Evolutionary conservation across 1,140 invertebrate genomes (phyloP).

Genomic region (Bombus pascuorum): DNA sequence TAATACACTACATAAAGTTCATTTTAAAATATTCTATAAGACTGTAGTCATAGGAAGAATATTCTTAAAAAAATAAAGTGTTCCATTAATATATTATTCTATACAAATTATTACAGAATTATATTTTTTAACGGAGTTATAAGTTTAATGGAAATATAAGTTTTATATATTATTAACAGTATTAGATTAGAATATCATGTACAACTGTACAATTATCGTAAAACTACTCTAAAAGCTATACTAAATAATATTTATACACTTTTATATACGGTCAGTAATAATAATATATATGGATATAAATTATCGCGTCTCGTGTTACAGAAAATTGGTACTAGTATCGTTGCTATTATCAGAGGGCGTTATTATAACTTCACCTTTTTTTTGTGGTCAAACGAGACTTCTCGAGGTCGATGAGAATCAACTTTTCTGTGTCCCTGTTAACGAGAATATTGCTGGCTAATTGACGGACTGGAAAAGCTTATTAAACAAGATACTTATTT

Average conservation of each 20-base stretch:
- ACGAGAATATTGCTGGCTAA: conserved; percentile 20
- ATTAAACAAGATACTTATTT: neutral
- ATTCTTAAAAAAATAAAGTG: too few relatives aligned
- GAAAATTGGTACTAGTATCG: conserved; percentile 6
- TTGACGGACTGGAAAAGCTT: neutral
- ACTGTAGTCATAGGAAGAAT: too few relatives aligned
- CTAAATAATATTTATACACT: neutral
- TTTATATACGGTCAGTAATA: neutral
- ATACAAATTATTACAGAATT: too few relatives aligned
- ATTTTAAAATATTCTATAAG: too few relatives aligned
- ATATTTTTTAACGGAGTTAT: too few relatives aligned
- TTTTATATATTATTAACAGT: too few relatives aligned
- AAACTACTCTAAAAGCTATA: neutral
- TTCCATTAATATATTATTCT: too few relatives aligned
- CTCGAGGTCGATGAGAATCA: conserved; percentile 28
- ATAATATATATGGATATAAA: neutral
- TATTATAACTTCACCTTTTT: neutral
- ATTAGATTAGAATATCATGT: neutral
- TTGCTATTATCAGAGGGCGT: neutral
- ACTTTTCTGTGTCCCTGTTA: neutral
- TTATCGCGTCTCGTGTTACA: neutral
- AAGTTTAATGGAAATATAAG: too few relatives aligned
- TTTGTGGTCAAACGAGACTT: neutral
- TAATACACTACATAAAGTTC: too few relatives aligned
- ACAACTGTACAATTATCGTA: neutral